Percentiles rank a stretch among this genome's conserved stretches.
phyloP scores from a whole-genome alignment of 2,113 vertebrate species.

The Lichenostomus cassidix region DNA sequence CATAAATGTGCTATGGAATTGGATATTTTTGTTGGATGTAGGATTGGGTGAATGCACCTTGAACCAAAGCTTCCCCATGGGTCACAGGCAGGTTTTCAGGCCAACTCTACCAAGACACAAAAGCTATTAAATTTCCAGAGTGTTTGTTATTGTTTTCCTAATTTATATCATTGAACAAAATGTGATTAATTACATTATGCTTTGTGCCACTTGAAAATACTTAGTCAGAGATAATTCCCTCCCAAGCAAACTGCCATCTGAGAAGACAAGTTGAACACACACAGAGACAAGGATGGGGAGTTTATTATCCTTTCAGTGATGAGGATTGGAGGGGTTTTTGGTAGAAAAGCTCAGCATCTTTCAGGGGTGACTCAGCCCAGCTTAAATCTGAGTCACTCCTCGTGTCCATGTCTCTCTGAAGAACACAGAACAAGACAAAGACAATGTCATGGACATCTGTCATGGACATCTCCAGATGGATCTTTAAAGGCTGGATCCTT shows the following conservation, averaged over 20 bases:
- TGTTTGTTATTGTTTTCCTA: not conserved
- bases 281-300: not conserved
- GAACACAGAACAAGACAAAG: not conserved
- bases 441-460: fast-evolving
- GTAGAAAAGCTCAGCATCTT: constrained; percentile 34
- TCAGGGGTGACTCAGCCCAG: constrained; percentile 28
- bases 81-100: not conserved
- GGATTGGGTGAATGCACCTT: not conserved
- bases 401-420: not conserved
- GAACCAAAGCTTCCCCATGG: not conserved
- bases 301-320: not conserved
- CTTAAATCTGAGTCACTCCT: constrained; percentile 35
- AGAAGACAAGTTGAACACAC: not conserved
- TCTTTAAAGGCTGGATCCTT: not conserved
- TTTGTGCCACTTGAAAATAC: not conserved
- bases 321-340: not conserved
- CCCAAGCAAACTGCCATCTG: not conserved
- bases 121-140: not conserved
- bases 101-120: not conserved
- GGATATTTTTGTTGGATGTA: not conserved
- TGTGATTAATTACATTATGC: not conserved
- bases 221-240: constrained; percentile 35
- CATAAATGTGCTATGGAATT: not conserved
- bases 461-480: not conserved
- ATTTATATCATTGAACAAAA: not conserved